Conservation (phyloP, 2,113 vertebrate genomes). For the Charadrius vociferus region DNA sequence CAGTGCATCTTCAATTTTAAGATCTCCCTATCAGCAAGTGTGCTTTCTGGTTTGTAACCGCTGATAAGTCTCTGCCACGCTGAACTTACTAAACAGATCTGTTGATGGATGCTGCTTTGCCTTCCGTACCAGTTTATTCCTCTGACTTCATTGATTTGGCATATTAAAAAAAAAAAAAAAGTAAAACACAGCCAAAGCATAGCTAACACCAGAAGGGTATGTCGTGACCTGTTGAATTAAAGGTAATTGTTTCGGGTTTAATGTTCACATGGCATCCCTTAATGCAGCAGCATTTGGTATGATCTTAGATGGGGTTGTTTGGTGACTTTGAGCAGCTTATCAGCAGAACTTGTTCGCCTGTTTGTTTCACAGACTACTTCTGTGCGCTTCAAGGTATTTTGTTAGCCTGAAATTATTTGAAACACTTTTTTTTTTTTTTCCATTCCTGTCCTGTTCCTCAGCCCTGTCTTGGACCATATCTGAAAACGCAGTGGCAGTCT, state of each 20-base stretch:
- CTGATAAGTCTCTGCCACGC: not conserved
- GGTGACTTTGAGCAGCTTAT: not conserved
- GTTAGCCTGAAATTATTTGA: not conserved
- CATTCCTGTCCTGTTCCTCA: not conserved
- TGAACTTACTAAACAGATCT: not conserved
- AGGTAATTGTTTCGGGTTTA: fast-evolving
- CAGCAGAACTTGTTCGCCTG: not conserved
- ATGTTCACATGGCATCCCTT: fast-evolving
- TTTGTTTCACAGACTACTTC: not conserved
- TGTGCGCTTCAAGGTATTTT: not conserved
- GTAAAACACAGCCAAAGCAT: not conserved
- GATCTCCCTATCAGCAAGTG: not conserved
- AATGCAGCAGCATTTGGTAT: fast-evolving
- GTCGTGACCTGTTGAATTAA: not conserved
- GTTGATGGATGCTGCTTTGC: not conserved
- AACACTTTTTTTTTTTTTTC: not conserved
- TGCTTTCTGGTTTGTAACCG: not conserved
- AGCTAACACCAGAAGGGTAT: not conserved
- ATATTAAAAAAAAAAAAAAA: too few relatives aligned
- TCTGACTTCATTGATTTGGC: not conserved
- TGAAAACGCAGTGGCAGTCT: not conserved
- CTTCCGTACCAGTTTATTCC: not conserved
- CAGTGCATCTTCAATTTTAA: not conserved
- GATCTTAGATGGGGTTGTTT: fast-evolving
- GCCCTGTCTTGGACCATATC: fast-evolving